phyloP scores from a whole-genome alignment of 1,140 invertebrate species.

The Ceratina calcarata region DNA sequence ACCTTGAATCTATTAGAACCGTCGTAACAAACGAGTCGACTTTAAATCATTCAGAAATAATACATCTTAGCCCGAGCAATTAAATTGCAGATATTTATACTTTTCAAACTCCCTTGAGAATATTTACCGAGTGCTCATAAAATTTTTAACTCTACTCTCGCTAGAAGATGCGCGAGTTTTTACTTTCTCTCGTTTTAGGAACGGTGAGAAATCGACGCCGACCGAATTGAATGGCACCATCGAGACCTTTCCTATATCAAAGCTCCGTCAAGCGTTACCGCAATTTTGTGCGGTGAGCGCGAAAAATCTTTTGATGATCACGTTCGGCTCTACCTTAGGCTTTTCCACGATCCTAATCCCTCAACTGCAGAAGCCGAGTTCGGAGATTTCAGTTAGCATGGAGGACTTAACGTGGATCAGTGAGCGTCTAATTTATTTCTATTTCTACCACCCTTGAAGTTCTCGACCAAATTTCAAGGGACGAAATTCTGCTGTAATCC shows the following conservation, averaged over 20 bases:
- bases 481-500: constrained; percentile 30
- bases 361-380: constrained; percentile 80
- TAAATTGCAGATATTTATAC: too few species aligned
- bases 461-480: too few species aligned
- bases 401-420: constrained; percentile 89
- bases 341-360: constrained; percentile 89
- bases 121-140: too few species aligned
- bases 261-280: constrained; percentile 80
- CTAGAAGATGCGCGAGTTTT: too few species aligned
- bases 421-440: constrained; percentile 74
- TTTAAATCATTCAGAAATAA: too few species aligned
- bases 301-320: constrained; percentile 84
- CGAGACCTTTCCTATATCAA: constrained; percentile 62
- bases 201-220: constrained; percentile 58
- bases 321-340: constrained; percentile 88
- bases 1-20: neutral
- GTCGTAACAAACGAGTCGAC: neutral
- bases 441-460: too few species aligned
- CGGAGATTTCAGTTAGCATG: constrained; percentile 81
- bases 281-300: constrained; percentile 84
- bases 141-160: neutral
- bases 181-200: constrained; percentile 54
- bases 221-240: constrained; percentile 50
- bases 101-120: too few species aligned
- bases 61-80: too few species aligned